These are phyloP conservation scores for Apostichopus leukothele DNA, from an alignment of 53 echinoderm and acorn worm species.

Conservation along the genomic window DNA sequence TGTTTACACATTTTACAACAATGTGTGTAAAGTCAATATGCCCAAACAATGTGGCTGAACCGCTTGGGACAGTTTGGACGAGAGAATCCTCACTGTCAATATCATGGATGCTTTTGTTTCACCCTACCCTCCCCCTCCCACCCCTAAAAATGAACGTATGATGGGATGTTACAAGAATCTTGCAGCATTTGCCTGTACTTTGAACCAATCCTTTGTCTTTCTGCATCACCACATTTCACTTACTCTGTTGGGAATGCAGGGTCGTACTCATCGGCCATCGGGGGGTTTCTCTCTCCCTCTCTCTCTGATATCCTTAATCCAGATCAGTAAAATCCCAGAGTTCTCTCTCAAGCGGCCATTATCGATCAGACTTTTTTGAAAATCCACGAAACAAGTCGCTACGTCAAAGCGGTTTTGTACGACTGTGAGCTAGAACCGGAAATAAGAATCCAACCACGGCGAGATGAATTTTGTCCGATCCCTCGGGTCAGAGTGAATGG, in stretches of 20 bases:
- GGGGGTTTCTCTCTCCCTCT: neutral
- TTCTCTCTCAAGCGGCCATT: neutral
- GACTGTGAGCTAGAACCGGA: neutral
- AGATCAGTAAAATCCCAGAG: neutral
- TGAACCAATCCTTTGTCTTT: neutral
- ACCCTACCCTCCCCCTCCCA: no score
- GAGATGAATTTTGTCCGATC: neutral
- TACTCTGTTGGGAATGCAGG: constrained; percentile 91
- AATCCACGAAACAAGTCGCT: neutral
- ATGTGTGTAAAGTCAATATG: neutral
- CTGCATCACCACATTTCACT: constrained; percentile 46
- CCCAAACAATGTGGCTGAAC: no score
- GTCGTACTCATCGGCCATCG: constrained; percentile 81
- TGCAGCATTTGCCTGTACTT: constrained; percentile 5
- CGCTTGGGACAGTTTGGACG: no score
- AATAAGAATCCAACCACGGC: neutral
- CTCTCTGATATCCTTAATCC: neutral
- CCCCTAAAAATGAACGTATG: neutral
- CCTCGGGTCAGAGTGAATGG: neutral
- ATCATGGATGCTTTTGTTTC: no score
- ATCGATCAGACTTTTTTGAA: neutral
- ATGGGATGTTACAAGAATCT: neutral
- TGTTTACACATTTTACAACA: neutral
- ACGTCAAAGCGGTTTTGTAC: neutral
- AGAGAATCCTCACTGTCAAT: no score